Base-by-base conservation (phyloP, 2,888 invertebrate genomes). In the Drosophila paracracens region DNA sequence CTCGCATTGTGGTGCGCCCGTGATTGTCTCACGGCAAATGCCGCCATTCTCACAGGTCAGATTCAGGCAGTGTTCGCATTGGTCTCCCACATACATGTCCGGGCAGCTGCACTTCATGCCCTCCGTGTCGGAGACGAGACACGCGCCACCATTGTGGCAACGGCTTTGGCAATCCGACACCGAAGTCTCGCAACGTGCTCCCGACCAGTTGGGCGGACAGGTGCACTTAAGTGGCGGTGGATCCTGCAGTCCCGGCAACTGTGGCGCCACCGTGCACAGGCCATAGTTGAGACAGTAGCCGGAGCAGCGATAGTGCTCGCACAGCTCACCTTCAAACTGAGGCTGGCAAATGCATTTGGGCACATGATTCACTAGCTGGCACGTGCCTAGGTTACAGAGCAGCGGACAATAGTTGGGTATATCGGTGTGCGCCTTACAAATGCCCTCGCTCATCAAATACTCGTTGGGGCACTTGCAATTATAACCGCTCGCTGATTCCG, bases 221-320 rank as follows among this genome's bases (percentile, higher is more conserved):
- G 93, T 94, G 81, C 96, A 96, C 90, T 94, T 93, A 27, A 93
- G 84, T 18, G 90, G 91, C 25, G 93, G 93, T 6, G 92, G 92
- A 4, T 92, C 91, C 8, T 74, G 61, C 10, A 91, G 79, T 2
- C 91, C 91, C 0, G 91, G 92, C 70, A 92, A 38, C 63, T 89
- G 91, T 46, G 88, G 92, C 65, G 85, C 92, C 82, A 94, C 92
- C 57, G 94, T 94, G 79, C 95, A 95, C 64, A 94, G 88, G 43
- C 95, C 95, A 74, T 95, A 94, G 90, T 96, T 95, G 82, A 94
- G 93, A 88, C 96, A 96, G 91, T 94, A 94, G 10, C 95, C 95
- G 4, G 96, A 95, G 90, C 96, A 96, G 64, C 95, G 94, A 92
- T 95, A 96, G 85, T 95, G 94, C 91, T 96, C 95, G 93, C 97